Evolutionary conservation across 2,797 vertebrate genomes (phyloP).

Genomic region (Phyllotis vaccarum): DNA sequence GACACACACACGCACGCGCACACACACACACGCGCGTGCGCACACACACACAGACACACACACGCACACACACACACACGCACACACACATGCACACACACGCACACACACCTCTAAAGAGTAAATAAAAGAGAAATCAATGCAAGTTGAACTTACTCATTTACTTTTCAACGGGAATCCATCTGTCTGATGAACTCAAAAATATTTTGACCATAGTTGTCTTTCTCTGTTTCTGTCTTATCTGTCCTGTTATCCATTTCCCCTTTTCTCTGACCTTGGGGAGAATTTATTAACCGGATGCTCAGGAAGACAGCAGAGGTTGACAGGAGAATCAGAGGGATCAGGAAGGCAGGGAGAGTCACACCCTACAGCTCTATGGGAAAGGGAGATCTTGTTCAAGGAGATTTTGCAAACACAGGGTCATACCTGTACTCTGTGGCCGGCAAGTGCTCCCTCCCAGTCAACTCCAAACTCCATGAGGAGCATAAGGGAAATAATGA

Average conservation of each 20-base stretch:
- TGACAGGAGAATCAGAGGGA: not conserved
- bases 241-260: too few species aligned
- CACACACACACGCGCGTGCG: not conserved
- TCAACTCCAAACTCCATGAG: constrained; percentile 36
- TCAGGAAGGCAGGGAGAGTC: not conserved
- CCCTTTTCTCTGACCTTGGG: too few species aligned
- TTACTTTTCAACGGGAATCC: constrained; percentile 7
- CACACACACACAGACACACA: too few species aligned
- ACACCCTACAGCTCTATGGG: not conserved
- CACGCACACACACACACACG: not conserved
- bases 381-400: not conserved
- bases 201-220: too few species aligned
- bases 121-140: not conserved
- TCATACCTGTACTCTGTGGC: constrained; percentile 13
- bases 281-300: constrained; percentile 36
- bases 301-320: not conserved
- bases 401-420: not conserved
- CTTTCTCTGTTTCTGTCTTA: too few species aligned
- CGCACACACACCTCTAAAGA: not conserved
- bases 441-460: not conserved
- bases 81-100: not conserved
- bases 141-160: not conserved
- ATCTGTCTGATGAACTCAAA: not conserved
- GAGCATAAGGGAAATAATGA: constrained; percentile 49
- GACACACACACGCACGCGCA: not conserved